phyloP scores from a whole-genome alignment of 2,113 vertebrate genomes.

The Cyphotilapia sp. region DNA sequence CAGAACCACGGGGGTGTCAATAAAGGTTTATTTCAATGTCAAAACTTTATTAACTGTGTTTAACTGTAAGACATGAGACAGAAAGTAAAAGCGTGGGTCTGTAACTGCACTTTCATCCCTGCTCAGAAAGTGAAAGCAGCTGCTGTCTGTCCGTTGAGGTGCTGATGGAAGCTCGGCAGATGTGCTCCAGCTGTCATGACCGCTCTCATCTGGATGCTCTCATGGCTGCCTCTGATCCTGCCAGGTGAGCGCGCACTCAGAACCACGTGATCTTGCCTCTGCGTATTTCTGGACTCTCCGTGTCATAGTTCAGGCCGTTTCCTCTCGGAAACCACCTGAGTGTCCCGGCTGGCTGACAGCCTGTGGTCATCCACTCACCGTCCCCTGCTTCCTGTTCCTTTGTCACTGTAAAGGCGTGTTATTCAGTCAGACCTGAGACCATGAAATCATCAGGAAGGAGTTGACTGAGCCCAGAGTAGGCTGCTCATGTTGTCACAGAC shows the following conservation, averaged over 20 bases:
- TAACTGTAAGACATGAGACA: not conserved
- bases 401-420: not conserved
- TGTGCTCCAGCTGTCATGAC: constrained; percentile 9
- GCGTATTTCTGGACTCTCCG: not conserved
- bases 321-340: not conserved
- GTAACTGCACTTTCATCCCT: not conserved
- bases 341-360: not conserved
- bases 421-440: not conserved
- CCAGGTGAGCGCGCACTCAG: constrained; percentile 7
- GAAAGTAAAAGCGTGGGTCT: not conserved
- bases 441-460: not conserved
- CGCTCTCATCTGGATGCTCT: not conserved
- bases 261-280: not conserved
- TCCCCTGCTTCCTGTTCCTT: not conserved
- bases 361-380: not conserved
- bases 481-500: not conserved
- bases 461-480: not conserved
- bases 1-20: no score
- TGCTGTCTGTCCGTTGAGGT: not conserved
- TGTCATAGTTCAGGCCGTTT: not conserved
- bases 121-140: not conserved
- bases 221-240: not conserved
- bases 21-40: not conserved
- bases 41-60: not conserved
- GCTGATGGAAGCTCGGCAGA: not conserved